Evolutionary conservation across 2,113 vertebrate species (phyloP), one percentile per base, ranked within the genome.

Genomic region (Caranx melampygus): DNA sequence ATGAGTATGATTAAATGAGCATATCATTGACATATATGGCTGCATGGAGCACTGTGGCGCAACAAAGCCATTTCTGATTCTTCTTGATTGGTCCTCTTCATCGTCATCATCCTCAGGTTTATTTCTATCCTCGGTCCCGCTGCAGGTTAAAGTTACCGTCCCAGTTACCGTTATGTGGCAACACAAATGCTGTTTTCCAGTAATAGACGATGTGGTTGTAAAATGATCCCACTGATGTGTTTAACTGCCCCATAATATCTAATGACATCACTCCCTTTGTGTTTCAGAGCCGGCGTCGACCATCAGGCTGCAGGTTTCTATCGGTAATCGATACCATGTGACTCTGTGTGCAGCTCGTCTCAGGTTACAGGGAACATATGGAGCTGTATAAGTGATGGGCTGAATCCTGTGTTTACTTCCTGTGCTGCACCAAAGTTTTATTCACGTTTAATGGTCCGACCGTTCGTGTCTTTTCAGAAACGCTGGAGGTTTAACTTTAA

Each of bases 291-390:
- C 21, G 0, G 18, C 51, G 15, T 35, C 26, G 26, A 26, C 14
- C 59, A 33, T 31, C 14, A 49, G 16, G 59, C 35, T 37, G 52
- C 20, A 33, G 3, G 60, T 55, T 75, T 42, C 42, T 64, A 66
- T 76, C 62, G 83, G 62, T 74, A 69, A 86, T 81, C 61, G 12
- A 84, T 79, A 11, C 59, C 44, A 57, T n/a, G 68, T 73, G 51
- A 31, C 49, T 49, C 35, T 18, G 20, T 44, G 16, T 44, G 16
- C 58, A 21, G 57, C 45, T 26, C 21, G 1, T 47, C 70, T 83
- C 65, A 13, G 58, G 61, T 86, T 75, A 75, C 77, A 5, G 1
- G 26, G 45, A 51, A 63, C 68, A 58, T 70, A 33, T 62, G 55
- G 64, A 61, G 61, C 79, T 72, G 68, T 75, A 7, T 33, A 16